Conservation (phyloP, 2,888 invertebrate genomes). For the Caenorhabditis zanzibari region DNA sequence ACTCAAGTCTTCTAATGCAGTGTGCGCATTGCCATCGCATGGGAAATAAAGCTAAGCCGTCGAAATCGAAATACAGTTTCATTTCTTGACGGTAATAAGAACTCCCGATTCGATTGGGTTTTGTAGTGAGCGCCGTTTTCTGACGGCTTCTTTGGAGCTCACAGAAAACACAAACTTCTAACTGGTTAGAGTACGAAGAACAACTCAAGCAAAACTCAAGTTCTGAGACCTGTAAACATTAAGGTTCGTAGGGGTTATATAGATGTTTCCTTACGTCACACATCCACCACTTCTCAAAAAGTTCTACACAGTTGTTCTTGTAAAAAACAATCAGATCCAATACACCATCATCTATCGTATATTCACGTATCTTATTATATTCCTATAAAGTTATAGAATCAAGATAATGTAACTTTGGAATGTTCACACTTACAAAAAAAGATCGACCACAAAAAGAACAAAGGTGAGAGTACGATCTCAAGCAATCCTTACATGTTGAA, state of each 20-base stretch:
- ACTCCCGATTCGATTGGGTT: too few species aligned
- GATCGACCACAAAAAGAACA: too few species aligned
- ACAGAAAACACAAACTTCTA: slow-evolving; percentile 7
- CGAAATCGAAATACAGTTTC: background rate
- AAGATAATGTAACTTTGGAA: too few species aligned
- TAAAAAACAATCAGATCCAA: background rate
- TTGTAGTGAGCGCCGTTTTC: background rate
- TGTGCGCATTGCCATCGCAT: slow-evolving; percentile 14
- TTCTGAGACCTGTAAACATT: background rate
- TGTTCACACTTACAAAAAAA: too few species aligned
- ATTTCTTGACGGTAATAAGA: background rate
- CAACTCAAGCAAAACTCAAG: background rate
- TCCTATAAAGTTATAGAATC: too few species aligned
- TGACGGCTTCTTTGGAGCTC: background rate
- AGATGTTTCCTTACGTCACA: background rate
- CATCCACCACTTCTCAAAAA: background rate
- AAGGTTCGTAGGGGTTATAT: background rate
- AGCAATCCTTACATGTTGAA: too few species aligned
- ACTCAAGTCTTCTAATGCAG: background rate
- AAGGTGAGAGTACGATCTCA: too few species aligned
- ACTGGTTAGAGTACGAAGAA: background rate
- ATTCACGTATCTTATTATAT: too few species aligned
- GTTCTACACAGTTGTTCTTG: background rate
- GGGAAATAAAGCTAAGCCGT: background rate
- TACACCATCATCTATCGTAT: background rate